Evolutionary conservation across 2,888 invertebrate genomes (phyloP).

Genomic region (Coelopa pilipes): DNA sequence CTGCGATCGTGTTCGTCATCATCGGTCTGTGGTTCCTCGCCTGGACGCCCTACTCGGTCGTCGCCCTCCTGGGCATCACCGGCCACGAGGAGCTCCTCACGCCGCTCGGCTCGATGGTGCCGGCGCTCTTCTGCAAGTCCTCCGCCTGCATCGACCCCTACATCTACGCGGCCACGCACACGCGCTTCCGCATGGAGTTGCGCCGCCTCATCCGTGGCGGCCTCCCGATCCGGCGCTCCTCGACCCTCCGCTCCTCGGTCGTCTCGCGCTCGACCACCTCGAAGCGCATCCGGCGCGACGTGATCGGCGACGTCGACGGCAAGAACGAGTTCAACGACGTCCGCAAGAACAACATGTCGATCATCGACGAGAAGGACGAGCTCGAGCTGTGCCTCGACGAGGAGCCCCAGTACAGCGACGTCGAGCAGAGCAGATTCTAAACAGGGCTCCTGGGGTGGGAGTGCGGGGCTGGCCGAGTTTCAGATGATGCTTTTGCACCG

Average conservation of each 20-base stretch:
- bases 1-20: conserved; percentile 75
- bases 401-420: conserved; percentile 34
- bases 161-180: conserved; percentile 82
- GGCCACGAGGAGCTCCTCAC: conserved; percentile 70
- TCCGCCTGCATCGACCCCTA: conserved; percentile 84
- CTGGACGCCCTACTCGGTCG: conserved; percentile 82
- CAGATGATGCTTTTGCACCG: too few species aligned
- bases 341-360: conserved; percentile 53
- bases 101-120: conserved; percentile 76
- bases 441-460: too few species aligned
- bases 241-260: conserved; percentile 58
- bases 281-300: conserved; percentile 48
- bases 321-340: conserved; percentile 36
- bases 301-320: conserved; percentile 38
- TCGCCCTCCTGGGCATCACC: conserved; percentile 75
- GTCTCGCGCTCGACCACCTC: conserved; percentile 56
- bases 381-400: conserved; percentile 51
- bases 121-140: conserved; percentile 76
- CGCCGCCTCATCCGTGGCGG: conserved; percentile 57
- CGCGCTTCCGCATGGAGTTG: conserved; percentile 73
- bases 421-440: conserved; percentile 56
- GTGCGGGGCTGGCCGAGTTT: too few species aligned
- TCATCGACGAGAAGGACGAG: conserved; percentile 55
- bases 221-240: conserved; percentile 53
- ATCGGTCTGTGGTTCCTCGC: conserved; percentile 80